Base-by-base conservation (phyloP, 1,140 invertebrate genomes). In the Eumaeus atala region DNA sequence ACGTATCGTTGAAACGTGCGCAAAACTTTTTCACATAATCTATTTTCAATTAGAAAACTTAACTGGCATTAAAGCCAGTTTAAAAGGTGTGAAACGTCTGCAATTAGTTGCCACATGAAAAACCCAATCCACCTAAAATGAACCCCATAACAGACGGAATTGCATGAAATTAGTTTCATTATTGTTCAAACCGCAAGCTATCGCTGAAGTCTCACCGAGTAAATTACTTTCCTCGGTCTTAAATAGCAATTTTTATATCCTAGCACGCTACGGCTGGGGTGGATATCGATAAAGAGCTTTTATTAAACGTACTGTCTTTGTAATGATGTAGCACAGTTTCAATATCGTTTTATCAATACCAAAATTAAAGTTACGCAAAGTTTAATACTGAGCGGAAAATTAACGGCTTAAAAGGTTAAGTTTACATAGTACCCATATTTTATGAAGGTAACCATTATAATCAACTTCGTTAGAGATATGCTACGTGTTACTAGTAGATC, bases 141-240 rank as follows among this genome's bases (percentile, higher is more conserved):
- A 53, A 61, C 58, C 38, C 62, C 58, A 59, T 58, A 67, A 67
- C 47, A 61, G 52, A 59, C 51, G 51, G 54, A 65, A 65, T 59
- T 59, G 62, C 58, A 62, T 64, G 63, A 62, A 71, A 73, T 70
- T 70, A 64, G 59, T 67, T 71, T 56, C 64, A 67, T 73, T 73
- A 67, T 47, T 36, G 44, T 38, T 33, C 12, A 56, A 53, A 59
- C 61, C 61, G 58, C 61, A 61, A 54, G 54, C 44, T 51, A 57
- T 59, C 56, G 56, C 51, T 52, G 54, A 53, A 54, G 56, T 48
- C 55, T 56, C 35, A 53, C 42, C 49, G 52, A 61, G 58, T 61
- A 58, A 62, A 65, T 65, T 58, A 60, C 48, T 53, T 55, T 54
- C 48, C 42, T 37, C 48, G 50, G 56, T 56, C 56, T 57, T 67